A percentile compares a stretch with the other conserved stretches of the same genome.
Conservation (phyloP, 1,140 invertebrate genomes). For the Drosophila insularis region DNA sequence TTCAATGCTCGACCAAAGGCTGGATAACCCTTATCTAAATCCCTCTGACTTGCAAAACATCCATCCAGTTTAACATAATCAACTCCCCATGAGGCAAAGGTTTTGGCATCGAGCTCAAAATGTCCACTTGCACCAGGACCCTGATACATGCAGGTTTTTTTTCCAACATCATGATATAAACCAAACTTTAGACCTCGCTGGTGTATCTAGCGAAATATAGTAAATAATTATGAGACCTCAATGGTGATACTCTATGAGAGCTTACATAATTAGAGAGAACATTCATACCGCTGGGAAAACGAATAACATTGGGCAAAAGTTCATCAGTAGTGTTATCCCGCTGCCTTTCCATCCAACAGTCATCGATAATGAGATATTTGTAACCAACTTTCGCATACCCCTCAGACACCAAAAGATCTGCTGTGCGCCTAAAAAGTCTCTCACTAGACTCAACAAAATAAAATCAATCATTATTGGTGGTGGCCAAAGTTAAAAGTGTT, state of each 20-base stretch:
- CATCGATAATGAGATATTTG: slow-evolving; percentile 96
- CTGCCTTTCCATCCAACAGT: slow-evolving; percentile 95
- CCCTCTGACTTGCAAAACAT: slow-evolving; percentile 87
- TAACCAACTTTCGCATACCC: slow-evolving; percentile 95
- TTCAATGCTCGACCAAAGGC: slow-evolving; percentile 55
- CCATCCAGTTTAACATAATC: slow-evolving; percentile 98
- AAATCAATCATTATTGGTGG: neutral
- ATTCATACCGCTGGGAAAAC: slow-evolving; percentile 96
- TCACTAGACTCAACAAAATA: slow-evolving; percentile 86
- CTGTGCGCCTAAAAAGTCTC: slow-evolving; percentile 94
- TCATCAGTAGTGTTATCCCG: slow-evolving; percentile 87
- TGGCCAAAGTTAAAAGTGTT: slow-evolving; percentile 49
- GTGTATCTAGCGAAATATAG: slow-evolving; percentile 88
- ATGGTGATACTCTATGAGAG: slow-evolving; percentile 20
- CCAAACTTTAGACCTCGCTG: slow-evolving; percentile 96
- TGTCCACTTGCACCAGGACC: slow-evolving; percentile 95
- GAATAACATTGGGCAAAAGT: slow-evolving; percentile 90
- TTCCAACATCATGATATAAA: slow-evolving; percentile 98
- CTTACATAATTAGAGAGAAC: slow-evolving; percentile 95
- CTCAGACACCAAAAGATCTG: slow-evolving; percentile 93
- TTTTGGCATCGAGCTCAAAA: slow-evolving; percentile 92
- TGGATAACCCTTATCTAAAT: slow-evolving; percentile 52
- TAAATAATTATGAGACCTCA: neutral
- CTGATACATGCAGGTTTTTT: slow-evolving; percentile 95
- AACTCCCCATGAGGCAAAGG: slow-evolving; percentile 97